Evolutionary conservation across 2,888 invertebrate species (phyloP).

Genomic region (Drosophila rellima): DNA sequence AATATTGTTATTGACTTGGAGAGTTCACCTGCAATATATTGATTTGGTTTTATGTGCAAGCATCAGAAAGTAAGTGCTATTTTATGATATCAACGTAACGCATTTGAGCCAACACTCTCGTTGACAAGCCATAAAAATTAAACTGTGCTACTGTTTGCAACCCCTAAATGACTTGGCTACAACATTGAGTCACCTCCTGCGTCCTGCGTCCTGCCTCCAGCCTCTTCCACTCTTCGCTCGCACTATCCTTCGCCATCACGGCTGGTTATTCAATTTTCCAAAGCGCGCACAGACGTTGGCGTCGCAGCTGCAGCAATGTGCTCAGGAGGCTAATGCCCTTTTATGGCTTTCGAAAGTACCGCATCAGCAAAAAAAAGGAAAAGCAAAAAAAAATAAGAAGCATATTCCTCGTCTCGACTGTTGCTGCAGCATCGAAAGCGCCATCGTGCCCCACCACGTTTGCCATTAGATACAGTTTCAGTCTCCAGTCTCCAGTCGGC

Average conservation of each 20-base stretch:
- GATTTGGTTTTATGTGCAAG: constrained; percentile 18
- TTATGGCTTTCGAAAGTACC: constrained; percentile 77
- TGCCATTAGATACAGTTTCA: constrained; percentile 63
- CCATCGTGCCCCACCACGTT: constrained; percentile 38
- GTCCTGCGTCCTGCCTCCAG: background rate
- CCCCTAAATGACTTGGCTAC: constrained; percentile 68
- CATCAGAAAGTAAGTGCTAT: constrained; percentile 26
- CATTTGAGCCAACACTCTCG: constrained; percentile 37
- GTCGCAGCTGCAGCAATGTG: constrained; percentile 50
- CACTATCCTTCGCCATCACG: constrained; percentile 2
- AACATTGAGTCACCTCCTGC: constrained; percentile 36
- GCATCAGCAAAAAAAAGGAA: constrained; percentile 58
- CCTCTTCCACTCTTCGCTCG: background rate
- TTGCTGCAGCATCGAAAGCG: constrained; percentile 30
- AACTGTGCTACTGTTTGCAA: constrained; percentile 61
- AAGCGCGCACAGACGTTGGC: constrained; percentile 50
- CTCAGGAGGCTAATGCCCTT: constrained; percentile 76
- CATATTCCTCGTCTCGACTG: constrained; percentile 1
- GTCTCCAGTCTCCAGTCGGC: constrained; percentile 21
- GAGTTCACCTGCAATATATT: constrained; percentile 17
- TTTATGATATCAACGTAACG: constrained; percentile 36
- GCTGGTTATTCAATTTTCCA: constrained; percentile 72
- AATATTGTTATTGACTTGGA: constrained; percentile 12
- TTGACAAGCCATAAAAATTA: constrained; percentile 61
- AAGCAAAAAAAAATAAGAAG: background rate